These are phyloP conservation scores for Parauchenoglanis punctatus DNA, from an alignment of 2,797 vertebrate species.

Conservation along the genomic window DNA sequence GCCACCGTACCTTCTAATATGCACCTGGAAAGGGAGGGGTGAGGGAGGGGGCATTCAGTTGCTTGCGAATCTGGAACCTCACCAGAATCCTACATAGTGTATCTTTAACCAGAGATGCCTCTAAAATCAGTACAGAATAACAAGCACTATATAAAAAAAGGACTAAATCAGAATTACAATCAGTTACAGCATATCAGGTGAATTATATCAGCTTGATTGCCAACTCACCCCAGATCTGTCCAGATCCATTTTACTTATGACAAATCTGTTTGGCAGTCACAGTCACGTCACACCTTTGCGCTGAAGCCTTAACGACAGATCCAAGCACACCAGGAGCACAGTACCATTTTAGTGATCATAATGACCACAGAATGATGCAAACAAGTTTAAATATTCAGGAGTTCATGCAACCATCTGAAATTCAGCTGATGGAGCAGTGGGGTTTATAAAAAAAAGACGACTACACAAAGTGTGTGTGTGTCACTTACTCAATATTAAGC, in stretches of 20 bases:
- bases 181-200: not conserved
- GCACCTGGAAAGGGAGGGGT: too few relatives aligned
- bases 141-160: not conserved
- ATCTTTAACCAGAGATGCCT: not conserved
- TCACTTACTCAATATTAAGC: too few relatives aligned
- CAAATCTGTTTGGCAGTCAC: not conserved
- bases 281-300: not conserved
- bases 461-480: not conserved
- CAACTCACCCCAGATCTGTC: not conserved
- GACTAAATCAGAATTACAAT: not conserved
- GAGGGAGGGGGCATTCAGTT: too few relatives aligned
- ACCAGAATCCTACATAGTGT: too few relatives aligned
- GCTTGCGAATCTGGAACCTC: too few relatives aligned
- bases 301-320: conserved; percentile 3
- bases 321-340: conserved; percentile 9
- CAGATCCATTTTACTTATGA: not conserved
- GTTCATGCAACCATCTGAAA: conserved; percentile 13
- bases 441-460: not conserved
- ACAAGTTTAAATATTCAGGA: not conserved
- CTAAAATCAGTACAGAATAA: not conserved
- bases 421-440: not conserved
- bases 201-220: not conserved
- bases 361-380: not conserved
- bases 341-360: not conserved
- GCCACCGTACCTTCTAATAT: too few relatives aligned